These are phyloP conservation scores for Melanotaenia boesemani DNA, from an alignment of 2,797 vertebrate species.

Conservation along the genomic window DNA sequence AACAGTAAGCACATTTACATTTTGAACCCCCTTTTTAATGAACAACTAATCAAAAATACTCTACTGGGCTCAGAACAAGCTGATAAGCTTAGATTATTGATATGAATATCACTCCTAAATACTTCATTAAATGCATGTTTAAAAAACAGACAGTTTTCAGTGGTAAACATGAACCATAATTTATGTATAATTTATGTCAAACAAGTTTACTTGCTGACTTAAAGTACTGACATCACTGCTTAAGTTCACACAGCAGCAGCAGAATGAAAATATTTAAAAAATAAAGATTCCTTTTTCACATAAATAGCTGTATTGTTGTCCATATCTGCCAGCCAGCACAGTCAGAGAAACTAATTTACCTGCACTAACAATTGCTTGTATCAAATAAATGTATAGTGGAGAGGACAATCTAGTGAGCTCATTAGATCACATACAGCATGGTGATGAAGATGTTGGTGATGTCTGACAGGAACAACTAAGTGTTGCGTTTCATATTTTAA, in stretches of 20 bases:
- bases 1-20: not conserved
- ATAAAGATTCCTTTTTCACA: not conserved
- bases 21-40: not conserved
- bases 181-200: not conserved
- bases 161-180: no score
- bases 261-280: not conserved
- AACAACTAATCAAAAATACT: not conserved
- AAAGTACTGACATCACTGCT: not conserved
- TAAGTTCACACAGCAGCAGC: not conserved
- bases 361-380: not conserved
- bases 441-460: not conserved
- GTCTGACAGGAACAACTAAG: not conserved
- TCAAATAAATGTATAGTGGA: not conserved
- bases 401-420: not conserved
- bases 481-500: constrained; percentile 34
- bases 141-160: not conserved
- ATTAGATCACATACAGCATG: not conserved
- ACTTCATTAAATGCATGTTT: not conserved
- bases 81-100: not conserved
- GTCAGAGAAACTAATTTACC: not conserved
- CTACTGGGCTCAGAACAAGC: not conserved
- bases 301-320: not conserved
- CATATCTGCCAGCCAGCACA: not conserved
- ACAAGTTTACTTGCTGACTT: not conserved
- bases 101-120: not conserved